A percentile compares a stretch with the other conserved stretches of the same genome.
Evolutionary conservation across 2,797 vertebrate genomes (phyloP).

Genomic region (Enteromius argenteus): DNA sequence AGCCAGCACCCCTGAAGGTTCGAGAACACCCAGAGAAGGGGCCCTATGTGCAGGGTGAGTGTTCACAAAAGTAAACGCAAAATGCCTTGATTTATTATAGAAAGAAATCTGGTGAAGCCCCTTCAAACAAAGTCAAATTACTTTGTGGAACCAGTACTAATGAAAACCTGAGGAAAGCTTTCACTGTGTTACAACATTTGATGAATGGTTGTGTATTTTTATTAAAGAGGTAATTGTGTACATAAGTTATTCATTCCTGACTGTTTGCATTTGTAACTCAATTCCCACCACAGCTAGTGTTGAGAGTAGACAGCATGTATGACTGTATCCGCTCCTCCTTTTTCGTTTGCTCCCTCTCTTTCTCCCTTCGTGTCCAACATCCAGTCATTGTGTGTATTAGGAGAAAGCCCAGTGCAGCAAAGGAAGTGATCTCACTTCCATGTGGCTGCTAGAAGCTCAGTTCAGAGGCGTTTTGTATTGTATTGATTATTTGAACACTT

Average conservation of each 20-base stretch:
- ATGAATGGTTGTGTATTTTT: conserved; percentile 57
- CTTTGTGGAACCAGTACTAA: neutral
- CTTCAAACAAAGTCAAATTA: conserved; percentile 15
- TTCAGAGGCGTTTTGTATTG: conserved; percentile 5
- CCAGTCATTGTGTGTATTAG: conserved; percentile 78
- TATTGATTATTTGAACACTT: neutral
- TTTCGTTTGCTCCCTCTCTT: conserved; percentile 21
- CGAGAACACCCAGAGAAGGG: conserved; percentile 96
- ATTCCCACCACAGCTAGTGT: conserved; percentile 54
- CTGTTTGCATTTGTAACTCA: conserved; percentile 44
- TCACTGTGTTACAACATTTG: conserved; percentile 35
- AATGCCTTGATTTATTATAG: neutral
- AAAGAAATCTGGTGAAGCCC: conserved; percentile 6
- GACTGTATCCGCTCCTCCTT: conserved; percentile 52
- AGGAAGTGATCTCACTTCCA: conserved; percentile 84
- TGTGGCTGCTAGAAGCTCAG: conserved; percentile 62
- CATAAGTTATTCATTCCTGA: conserved; percentile 42
- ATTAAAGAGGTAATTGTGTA: conserved; percentile 51
- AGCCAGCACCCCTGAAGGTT: conserved; percentile 85
- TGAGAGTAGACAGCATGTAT: conserved; percentile 5
- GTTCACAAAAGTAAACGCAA: neutral
- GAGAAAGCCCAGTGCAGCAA: conserved; percentile 74
- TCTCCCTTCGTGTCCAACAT: conserved; percentile 68
- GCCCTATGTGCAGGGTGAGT: conserved; percentile 94
- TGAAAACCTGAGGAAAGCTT: neutral